A percentile compares a stretch with the other conserved stretches of the same genome.
Conservation (phyloP, 2,113 vertebrate species). For the zebrafish (Danio rerio) region DNA sequence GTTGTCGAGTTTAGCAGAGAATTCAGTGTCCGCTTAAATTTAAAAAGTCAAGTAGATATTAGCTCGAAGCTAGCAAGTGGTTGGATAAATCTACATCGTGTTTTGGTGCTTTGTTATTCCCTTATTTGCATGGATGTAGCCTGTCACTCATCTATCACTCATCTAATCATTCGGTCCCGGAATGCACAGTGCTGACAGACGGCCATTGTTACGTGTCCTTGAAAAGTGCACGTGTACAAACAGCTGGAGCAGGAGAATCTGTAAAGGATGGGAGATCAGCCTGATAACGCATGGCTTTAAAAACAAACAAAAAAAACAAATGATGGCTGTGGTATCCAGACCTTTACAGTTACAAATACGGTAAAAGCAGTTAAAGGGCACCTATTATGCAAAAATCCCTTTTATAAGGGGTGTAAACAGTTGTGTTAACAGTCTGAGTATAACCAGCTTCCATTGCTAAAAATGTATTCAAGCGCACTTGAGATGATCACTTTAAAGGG, state of each 20-base stretch:
- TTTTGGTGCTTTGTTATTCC: background rate
- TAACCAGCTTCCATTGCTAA: too few relatives aligned
- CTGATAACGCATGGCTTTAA: slow-evolving; percentile 15
- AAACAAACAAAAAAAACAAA: too few relatives aligned
- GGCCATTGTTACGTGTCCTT: slow-evolving; percentile 16
- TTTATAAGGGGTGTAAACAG: too few relatives aligned
- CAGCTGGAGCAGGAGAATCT: background rate
- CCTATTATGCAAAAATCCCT: too few relatives aligned
- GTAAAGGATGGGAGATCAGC: slow-evolving; percentile 16
- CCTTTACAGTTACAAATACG: too few relatives aligned
- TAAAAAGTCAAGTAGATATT: background rate
- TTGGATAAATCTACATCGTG: background rate
- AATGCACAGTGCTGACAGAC: background rate
- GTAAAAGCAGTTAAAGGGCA: too few relatives aligned
- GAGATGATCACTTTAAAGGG: too few relatives aligned
- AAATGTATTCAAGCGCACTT: too few relatives aligned
- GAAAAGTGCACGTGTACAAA: background rate
- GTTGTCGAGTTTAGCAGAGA: background rate
- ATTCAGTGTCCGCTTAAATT: background rate
- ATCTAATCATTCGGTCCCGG: slow-evolving; percentile 7
- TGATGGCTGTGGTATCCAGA: too few relatives aligned
- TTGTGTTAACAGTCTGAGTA: too few relatives aligned
- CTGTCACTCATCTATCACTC: too few relatives aligned
- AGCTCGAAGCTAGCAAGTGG: background rate
- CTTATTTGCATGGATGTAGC: too few relatives aligned